phyloP scores from a whole-genome alignment of 2,113 vertebrate species.

The Prionailurus bengalensis region DNA sequence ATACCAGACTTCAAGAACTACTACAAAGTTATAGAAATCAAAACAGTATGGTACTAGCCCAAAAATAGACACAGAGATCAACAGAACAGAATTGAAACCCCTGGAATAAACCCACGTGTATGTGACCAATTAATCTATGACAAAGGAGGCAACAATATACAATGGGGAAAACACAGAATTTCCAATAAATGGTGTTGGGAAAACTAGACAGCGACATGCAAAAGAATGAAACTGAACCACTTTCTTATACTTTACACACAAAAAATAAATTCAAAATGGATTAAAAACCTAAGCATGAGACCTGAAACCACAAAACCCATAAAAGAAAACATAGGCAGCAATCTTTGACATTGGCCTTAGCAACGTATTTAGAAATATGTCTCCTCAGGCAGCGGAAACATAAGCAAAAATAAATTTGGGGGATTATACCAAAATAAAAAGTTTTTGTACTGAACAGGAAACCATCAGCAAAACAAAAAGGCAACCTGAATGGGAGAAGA shows the following conservation, averaged over 20 bases:
- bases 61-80: not conserved
- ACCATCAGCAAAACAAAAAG: not conserved
- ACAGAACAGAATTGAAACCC: not conserved
- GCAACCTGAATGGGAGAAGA: not conserved
- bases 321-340: not conserved
- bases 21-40: not conserved
- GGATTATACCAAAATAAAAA: not conserved
- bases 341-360: not conserved
- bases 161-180: not conserved
- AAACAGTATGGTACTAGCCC: not conserved
- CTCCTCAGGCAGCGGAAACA: not conserved
- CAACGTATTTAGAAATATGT: not conserved
- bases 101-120: not conserved
- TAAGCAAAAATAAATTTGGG: not conserved
- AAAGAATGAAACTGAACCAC: not conserved
- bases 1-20: not conserved
- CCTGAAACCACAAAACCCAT: not conserved
- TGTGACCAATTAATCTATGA: not conserved
- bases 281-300: not conserved
- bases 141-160: not conserved
- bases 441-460: not conserved
- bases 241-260: not conserved
- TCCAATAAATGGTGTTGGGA: not conserved
- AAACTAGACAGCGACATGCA: not conserved
- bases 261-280: not conserved